Conservation (phyloP, 2,888 invertebrate genomes). For the Drosophila formosana region DNA sequence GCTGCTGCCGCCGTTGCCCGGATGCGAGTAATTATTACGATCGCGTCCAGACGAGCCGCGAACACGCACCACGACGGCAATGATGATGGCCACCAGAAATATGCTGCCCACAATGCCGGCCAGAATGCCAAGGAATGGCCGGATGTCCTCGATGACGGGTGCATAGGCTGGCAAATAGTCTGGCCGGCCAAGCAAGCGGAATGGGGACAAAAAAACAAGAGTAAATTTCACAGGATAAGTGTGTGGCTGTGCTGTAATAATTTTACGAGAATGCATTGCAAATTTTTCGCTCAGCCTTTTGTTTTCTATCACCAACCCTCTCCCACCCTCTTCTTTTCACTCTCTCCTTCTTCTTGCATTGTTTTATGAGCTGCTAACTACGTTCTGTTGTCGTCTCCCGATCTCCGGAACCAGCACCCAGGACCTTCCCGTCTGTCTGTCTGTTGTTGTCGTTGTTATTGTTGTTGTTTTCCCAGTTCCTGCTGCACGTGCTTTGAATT, state of each 20-base stretch:
- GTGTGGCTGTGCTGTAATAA: slow-evolving; percentile 40
- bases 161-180: slow-evolving; percentile 85
- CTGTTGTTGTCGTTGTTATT: slow-evolving; percentile 52
- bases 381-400: slow-evolving; percentile 59
- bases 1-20: slow-evolving; percentile 67
- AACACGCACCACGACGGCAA: slow-evolving; percentile 86
- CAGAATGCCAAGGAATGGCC: slow-evolving; percentile 86
- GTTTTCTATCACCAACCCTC: slow-evolving; percentile 4
- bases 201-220: slow-evolving; percentile 16
- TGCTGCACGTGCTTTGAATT: slow-evolving; percentile 74
- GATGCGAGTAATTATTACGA: slow-evolving; percentile 85
- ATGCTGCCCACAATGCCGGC: slow-evolving; percentile 86
- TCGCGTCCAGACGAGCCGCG: slow-evolving; percentile 85
- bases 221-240: slow-evolving; percentile 42
- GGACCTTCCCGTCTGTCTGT: neutral
- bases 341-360: slow-evolving; percentile 51
- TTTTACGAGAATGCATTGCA: slow-evolving; percentile 49
- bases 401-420: neutral
- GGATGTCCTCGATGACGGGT: slow-evolving; percentile 86
- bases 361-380: slow-evolving; percentile 81
- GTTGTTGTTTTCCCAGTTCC: slow-evolving; percentile 47
- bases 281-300: slow-evolving; percentile 39
- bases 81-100: slow-evolving; percentile 86
- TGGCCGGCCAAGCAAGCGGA: slow-evolving; percentile 44
- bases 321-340: neutral